phyloP scores from a whole-genome alignment of 2,888 invertebrate species.

The Xylocampa areola region DNA sequence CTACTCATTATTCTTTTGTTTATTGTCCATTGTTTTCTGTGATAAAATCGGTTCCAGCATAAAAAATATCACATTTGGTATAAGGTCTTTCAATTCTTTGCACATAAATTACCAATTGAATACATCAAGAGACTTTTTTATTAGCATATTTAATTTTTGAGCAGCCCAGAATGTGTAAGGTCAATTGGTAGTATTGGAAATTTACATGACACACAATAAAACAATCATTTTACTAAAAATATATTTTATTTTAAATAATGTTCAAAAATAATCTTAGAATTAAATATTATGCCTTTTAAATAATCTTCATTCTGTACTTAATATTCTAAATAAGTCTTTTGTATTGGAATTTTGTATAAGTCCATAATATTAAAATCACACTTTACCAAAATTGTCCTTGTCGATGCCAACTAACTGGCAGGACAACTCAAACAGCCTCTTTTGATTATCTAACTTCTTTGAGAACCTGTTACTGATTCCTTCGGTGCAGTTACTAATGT shows the following conservation, averaged over 20 bases:
- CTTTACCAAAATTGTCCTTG: slow-evolving; percentile 71
- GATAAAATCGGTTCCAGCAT: slow-evolving; percentile 28
- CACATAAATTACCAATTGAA: slow-evolving; percentile 21
- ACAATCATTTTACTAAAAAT: slow-evolving; percentile 9
- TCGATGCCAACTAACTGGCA: slow-evolving; percentile 88
- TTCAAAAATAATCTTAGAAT: slow-evolving; percentile 17
- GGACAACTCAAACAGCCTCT: slow-evolving; percentile 92
- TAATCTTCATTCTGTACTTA: slow-evolving; percentile 42
- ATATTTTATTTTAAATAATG: slow-evolving; percentile 38
- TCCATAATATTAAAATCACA: slow-evolving; percentile 34
- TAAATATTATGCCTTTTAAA: slow-evolving; percentile 49
- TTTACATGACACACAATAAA: slow-evolving; percentile 22
- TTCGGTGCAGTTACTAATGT: slow-evolving; percentile 94
- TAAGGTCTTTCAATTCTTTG: slow-evolving; percentile 15
- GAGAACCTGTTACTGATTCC: slow-evolving; percentile 88
- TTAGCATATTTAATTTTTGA: slow-evolving; percentile 1
- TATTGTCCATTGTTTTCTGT: slow-evolving; percentile 51
- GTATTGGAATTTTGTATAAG: no score
- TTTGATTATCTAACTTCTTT: slow-evolving; percentile 89
- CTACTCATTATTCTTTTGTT: slow-evolving; percentile 52
- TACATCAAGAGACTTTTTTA: not conserved
- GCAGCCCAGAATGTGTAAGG: not conserved
- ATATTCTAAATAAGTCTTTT: slow-evolving; percentile 39
- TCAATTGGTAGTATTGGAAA: not conserved
- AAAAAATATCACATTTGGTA: slow-evolving; percentile 17